Evolutionary conservation across 2,113 vertebrate species (phyloP), one percentile per base, ranked within the genome.

Genomic region (Probosciger aterrimus): DNA sequence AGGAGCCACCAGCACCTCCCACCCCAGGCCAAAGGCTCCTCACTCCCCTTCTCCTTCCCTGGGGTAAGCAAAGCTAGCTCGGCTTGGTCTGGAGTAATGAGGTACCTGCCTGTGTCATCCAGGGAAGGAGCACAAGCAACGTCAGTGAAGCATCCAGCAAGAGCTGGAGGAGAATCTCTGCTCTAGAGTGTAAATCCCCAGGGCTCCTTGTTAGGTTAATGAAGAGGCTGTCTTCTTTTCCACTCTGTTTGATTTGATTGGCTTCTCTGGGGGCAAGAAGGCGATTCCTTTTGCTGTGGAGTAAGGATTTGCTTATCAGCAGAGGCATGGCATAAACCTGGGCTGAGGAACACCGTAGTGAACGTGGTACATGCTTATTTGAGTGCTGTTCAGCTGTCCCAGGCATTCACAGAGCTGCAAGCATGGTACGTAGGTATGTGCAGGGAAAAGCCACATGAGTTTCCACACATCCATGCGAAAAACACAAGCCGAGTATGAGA

Each of bases 181-280:
- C 15, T 44, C 86, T 91, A 5, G 22, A 76, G 95, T 49, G 86
- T 52, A 25, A 89, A 94, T 96, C 95, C 96, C 93, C 86, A 47
- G 92, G 92, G 95, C 90, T 91, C 33, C 95, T 95, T 85, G 93
- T 97, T 96, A 97, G 93, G 96, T 95, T 96, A 96, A 97, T 95
- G 95, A 96, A 97, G 96, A 96, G 91, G 80, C 93, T 89, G 96
- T 92, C 96, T 57, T 76, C 93, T 84, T 93, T 92, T 93, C 93
- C 93, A 94, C 90, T 94, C 96, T 77, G 86, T 65, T 95, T 91
- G 93, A 93, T 96, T 95, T 89, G 95, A 96, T 96, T 97, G 93
- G 95, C 93, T 96, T 96, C 94, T 96, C 95, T 68, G 68, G 85
- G 92, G 92, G 94, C 82, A 81, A 44, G 46, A 50, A 31, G 90